Conservation (phyloP, 2,797 vertebrate species). For the Eutrigla gurnardus region DNA sequence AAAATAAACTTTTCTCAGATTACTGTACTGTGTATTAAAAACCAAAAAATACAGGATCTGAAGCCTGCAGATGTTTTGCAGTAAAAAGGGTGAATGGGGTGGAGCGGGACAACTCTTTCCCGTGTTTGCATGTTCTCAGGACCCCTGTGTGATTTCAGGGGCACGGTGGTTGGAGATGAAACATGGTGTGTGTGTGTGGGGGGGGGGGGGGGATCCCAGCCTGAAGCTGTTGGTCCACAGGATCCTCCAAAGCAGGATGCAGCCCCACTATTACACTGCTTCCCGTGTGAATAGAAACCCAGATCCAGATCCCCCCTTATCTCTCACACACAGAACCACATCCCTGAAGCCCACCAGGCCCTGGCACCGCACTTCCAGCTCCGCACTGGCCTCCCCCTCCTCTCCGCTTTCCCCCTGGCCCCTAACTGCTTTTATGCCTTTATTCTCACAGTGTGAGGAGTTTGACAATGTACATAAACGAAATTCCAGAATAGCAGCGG, state of each 20-base stretch:
- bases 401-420: conserved; percentile 55
- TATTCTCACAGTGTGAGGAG: conserved; percentile 83
- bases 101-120: conserved; percentile 16
- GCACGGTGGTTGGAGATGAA: conserved; percentile 24
- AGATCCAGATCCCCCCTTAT: conserved; percentile 47
- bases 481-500: conserved; percentile 83
- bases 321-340: conserved; percentile 32
- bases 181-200: background rate
- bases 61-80: background rate
- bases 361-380: conserved; percentile 50
- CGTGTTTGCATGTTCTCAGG: conserved; percentile 70
- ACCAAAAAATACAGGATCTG: background rate
- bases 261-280: conserved; percentile 32
- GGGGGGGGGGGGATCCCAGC: conserved; percentile 10
- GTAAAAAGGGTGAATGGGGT: background rate
- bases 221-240: conserved; percentile 37
- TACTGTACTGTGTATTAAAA: background rate
- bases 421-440: conserved; percentile 81
- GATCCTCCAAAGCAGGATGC: conserved; percentile 50
- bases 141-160: conserved; percentile 46
- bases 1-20: background rate
- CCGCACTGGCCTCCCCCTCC: conserved; percentile 31
- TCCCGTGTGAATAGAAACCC: conserved; percentile 72
- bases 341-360: conserved; percentile 39
- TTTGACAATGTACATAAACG: conserved; percentile 84